Base-by-base conservation (phyloP, 64 coral and sea anemone species). In the Astreopora myriophthalma region DNA sequence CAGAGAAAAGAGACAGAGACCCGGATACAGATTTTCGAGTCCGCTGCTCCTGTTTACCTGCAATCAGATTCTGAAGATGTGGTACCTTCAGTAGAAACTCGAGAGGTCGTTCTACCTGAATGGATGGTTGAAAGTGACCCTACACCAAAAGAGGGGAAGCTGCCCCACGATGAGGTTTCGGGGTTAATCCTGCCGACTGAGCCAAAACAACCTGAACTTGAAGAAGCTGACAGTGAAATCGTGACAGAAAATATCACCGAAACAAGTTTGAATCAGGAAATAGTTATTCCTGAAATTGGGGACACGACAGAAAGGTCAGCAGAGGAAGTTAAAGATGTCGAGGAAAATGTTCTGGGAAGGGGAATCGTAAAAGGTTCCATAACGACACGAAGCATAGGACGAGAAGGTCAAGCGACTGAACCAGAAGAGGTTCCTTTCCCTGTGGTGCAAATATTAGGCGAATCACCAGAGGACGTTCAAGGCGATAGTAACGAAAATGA, bases 401-500 rank as follows among this genome's bases (percentile, higher is more conserved):
- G 75, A 79, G 64, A 83, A 70, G 31, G 69, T 13, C 28, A 12
- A 16, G 2, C 11, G 30, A 34, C 13, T 71, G 71, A 22, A 72
- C 67, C 85, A 52, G 68, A 32, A 14, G 85, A 57, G 6, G 10
- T 72, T 3, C 6, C 31, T 11, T 51, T 48, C 1, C 20, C 48
- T 61, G 37, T 83, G n/a, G 26, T 17, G 0, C 8, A 28, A 34
- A 5, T 29, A 17, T 10, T 27, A 68, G 64, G 28, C 3, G 64
- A 68, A 10, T 68, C 64, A 68, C 27, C 64, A 68, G 64, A 48
- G 66, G 87, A 89, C 29, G 85, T 93, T 46, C 84, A 92, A 77
- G 95, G 94, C 42, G 91, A 84, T 87, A 68, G 86, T 30, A 88
- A 98, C 63, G 88, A 98, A 16, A 35, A 94, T 60, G 95, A 88